Evolutionary conservation across 2,113 vertebrate species (phyloP).

Genomic region (Alectura lathami): DNA sequence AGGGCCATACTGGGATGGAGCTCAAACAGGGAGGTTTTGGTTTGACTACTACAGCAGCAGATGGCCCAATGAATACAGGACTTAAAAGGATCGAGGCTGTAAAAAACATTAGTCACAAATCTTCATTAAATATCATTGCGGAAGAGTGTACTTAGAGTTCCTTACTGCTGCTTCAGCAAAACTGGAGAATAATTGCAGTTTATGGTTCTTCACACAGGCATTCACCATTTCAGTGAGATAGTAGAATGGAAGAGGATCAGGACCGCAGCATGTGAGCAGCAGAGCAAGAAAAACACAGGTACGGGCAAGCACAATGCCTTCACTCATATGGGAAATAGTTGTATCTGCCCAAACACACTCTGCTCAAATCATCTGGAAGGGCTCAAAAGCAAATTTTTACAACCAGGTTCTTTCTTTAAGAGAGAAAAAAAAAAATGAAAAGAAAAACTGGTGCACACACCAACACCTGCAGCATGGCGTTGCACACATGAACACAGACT

Average conservation of each 20-base stretch:
- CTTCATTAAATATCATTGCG: constrained; percentile 20
- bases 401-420: not conserved
- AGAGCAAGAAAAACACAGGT: not conserved
- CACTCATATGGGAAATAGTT: not conserved
- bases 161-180: constrained; percentile 10
- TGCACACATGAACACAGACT: not conserved
- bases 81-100: not conserved
- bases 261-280: not conserved
- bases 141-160: not conserved
- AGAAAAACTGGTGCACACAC: not conserved
- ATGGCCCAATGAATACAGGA: not conserved
- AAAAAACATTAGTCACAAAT: not conserved
- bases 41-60: not conserved
- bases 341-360: not conserved
- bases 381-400: not conserved
- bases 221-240: not conserved
- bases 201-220: not conserved
- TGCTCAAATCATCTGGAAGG: not conserved
- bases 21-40: not conserved
- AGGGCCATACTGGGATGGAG: not conserved
- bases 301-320: not conserved
- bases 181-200: not conserved
- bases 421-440: not conserved
- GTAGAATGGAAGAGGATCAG: not conserved
- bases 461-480: not conserved